These are phyloP conservation scores for Dicycla oo DNA, from an alignment of 2,888 invertebrate species.

Conservation along the genomic window DNA sequence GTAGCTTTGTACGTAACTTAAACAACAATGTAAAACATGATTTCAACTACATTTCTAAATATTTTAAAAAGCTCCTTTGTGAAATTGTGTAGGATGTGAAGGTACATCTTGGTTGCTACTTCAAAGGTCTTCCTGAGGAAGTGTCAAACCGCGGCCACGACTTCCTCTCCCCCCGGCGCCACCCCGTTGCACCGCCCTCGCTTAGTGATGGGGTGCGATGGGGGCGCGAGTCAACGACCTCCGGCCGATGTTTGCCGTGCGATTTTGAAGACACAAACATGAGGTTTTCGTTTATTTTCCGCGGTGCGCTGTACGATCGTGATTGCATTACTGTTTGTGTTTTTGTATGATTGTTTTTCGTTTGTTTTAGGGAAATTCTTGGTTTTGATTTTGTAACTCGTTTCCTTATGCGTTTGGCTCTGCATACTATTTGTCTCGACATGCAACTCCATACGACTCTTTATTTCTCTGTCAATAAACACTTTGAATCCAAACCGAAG, in stretches of 20 bases:
- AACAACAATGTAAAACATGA: slow-evolving; percentile 9
- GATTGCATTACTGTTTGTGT: slow-evolving; percentile 69
- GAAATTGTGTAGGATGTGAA: slow-evolving; percentile 58
- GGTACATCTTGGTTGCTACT: slow-evolving; percentile 78
- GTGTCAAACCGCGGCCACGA: slow-evolving; percentile 88
- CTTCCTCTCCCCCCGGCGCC: slow-evolving; percentile 78
- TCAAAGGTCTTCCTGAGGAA: slow-evolving; percentile 90
- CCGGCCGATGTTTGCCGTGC: slow-evolving; percentile 84
- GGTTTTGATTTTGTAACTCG: slow-evolving; percentile 13
- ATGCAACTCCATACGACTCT: not conserved
- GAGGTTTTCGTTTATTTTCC: slow-evolving; percentile 81
- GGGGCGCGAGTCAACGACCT: slow-evolving; percentile 82
- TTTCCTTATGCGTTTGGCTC: not conserved
- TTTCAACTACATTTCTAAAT: slow-evolving; percentile 41
- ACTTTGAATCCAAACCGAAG: not conserved
- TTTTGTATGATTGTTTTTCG: slow-evolving; percentile 50
- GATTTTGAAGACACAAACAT: slow-evolving; percentile 87
- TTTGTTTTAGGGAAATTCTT: slow-evolving; percentile 18
- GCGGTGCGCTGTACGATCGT: slow-evolving; percentile 78
- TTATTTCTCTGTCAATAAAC: not conserved
- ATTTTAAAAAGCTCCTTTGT: slow-evolving; percentile 50
- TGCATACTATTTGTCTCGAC: not conserved
- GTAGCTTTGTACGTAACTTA: not conserved
- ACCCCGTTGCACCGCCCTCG: slow-evolving; percentile 70
- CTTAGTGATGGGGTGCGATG: slow-evolving; percentile 74